Evolutionary conservation across 2,888 invertebrate genomes (phyloP), one percentile per base, ranked within the genome.

Genomic region (Amblyjoppa proteus): DNA sequence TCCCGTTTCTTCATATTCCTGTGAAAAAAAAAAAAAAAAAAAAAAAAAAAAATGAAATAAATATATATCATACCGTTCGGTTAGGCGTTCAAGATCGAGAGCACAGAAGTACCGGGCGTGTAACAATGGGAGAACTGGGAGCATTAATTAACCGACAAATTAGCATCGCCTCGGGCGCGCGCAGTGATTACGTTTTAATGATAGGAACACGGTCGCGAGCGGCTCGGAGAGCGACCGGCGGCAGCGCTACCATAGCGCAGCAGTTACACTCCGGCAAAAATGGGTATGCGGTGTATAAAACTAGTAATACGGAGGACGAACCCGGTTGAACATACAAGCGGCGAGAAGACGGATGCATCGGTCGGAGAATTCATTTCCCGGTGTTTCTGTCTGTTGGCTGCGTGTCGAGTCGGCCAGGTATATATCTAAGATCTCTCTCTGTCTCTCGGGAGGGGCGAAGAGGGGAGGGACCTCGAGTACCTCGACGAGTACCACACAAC

Each of bases 121-220:
- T 88, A 64, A 92, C 92, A 93, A 92, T 92, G 92, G 90, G 90
- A 91, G 71, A 74, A 80, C 90, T 53, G 69, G 81, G 89, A 89
- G 92, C 90, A 93, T 93, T 92, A 93, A 93, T 92, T 93, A 93
- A 92, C 91, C 88, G 90, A 92, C 90, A 91, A 92, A 93, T 93
- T 93, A 93, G 91, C 92, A 93, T 92, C 89, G 90, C 87, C 88
- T 89, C 88, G 90, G 64, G 90, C 89, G 90, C 88, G 90, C 90
- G 88, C 88, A 90, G 91, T 92, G 92, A 93, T 93, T 93, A 92
- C 91, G 90, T 91, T 93, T 93, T 93, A 93, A 93, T 93, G 93
- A 93, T 91, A 91, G 89, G 88, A 89, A 91, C 87, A 88, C 73
- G 79, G 79, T 78, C 75, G 79, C 53, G 41, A 38, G 71, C 5